Percentiles rank a stretch among this genome's conserved stretches.
phyloP scores from a whole-genome alignment of 37 sponge, comb jelly and placozoan genomes.

The Corticium candelabrum region DNA sequence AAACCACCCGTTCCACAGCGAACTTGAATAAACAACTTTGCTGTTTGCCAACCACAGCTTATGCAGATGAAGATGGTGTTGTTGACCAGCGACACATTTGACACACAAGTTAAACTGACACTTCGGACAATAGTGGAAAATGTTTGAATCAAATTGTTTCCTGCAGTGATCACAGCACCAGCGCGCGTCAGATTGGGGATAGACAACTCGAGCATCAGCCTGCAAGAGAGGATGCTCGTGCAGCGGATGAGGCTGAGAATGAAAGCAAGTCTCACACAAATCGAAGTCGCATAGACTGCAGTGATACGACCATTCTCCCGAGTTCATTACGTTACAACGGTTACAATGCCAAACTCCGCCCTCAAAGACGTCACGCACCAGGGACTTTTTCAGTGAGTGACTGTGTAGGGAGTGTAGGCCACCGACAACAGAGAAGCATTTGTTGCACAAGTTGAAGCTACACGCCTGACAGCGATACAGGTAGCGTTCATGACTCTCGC shows the following conservation, averaged over 20 bases:
- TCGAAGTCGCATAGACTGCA: background rate
- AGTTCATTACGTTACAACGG: background rate
- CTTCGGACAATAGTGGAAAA: background rate
- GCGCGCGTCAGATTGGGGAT: background rate
- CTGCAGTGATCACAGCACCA: constrained; percentile 3
- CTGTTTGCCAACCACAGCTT: background rate
- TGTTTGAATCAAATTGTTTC: background rate
- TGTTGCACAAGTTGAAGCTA: background rate
- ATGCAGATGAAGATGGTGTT: background rate
- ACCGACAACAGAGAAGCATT: background rate
- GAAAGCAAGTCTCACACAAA: background rate
- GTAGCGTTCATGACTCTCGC: background rate
- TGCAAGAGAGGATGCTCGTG: constrained; percentile 1
- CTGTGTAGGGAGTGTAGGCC: background rate
- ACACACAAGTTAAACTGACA: background rate
- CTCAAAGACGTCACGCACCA: background rate
- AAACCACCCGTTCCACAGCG: background rate
- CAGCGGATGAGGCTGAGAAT: background rate
- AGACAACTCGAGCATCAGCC: background rate
- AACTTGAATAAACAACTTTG: background rate
- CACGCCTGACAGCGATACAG: background rate
- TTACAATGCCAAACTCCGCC: background rate
- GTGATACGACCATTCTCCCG: background rate
- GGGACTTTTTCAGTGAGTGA: background rate
- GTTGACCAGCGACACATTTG: background rate